Conservation (phyloP, 2,888 invertebrate genomes). For the Eupithecia inturbata region DNA sequence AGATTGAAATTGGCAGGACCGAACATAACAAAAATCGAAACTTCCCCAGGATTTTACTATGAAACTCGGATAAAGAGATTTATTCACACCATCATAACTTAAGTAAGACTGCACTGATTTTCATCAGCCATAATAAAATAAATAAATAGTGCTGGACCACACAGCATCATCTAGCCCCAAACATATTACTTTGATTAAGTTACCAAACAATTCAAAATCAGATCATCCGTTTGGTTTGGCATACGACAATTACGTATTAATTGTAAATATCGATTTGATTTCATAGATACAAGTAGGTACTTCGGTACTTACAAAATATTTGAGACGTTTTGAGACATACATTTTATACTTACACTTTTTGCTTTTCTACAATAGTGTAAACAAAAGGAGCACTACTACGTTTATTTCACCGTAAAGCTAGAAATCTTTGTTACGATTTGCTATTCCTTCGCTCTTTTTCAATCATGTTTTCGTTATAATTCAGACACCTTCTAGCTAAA, state of each 20-base stretch:
- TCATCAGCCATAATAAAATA: no score
- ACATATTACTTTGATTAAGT: neutral
- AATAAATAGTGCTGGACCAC: no score
- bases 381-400: neutral
- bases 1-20: no score
- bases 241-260: no score
- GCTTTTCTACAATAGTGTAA: neutral
- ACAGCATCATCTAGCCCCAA: no score
- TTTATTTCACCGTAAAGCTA: neutral
- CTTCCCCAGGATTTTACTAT: neutral
- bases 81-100: no score
- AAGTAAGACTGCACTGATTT: neutral
- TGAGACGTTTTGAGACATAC: neutral
- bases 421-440: neutral
- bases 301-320: neutral
- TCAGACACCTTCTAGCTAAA: slow-evolving; percentile 1
- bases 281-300: neutral
- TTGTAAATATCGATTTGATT: no score
- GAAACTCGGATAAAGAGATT: neutral
- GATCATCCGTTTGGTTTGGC: neutral
- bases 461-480: slow-evolving; percentile 9
- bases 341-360: neutral
- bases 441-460: neutral
- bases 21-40: neutral
- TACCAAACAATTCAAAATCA: neutral